Evolutionary conservation across 2,797 vertebrate species (phyloP), one percentile per base, ranked within the genome.

Genomic region (Dromococcyx pavoninus): DNA sequence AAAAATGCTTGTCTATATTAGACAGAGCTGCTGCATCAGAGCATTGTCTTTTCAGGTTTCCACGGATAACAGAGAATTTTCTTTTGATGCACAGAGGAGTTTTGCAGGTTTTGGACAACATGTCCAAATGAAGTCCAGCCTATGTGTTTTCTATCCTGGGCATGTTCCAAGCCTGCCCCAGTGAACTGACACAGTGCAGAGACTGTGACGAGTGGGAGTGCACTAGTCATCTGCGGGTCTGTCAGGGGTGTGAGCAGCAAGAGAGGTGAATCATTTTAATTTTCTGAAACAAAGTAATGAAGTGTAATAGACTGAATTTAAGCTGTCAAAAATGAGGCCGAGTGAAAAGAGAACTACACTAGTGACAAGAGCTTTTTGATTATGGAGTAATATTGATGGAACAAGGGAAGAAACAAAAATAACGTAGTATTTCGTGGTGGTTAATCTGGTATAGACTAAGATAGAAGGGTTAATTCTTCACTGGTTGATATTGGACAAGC

Each of bases 281-380:
- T 78, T 73, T 76, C 76, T 89, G 73, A 86, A 91, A 78, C 43
- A 91, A 89, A 95, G 73, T 33, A 80, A 32, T 73, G 24, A 92
- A 35, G 6, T 53, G 16, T 32, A 78, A 62, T 72, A 69, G 44
- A 11, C 24, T 82, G 53, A 92, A 94, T 86, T 54, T 64, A 82
- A 76, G 19, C 33, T 39, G 71, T 43, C 44, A 91, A 88, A 91
- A 94, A 79, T 35, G 22, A 76, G 22, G 19, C 13, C 70, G 83
- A 93, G 79, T 82, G n/a, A 91, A 82, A 91, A 92, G 19, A 80
- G 86, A 83, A 93, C 50, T 25, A 86, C 6, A 1, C 10, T n/a
- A 32, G 9, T 39, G 61, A 70, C 28, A 91, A 91, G 15, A 86
- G 30, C 23, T 88, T 35, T 62, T 62, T 2, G 3, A 16, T 67